phyloP scores from a whole-genome alignment of 2,113 vertebrate species.

The Aphyosemion australe region DNA sequence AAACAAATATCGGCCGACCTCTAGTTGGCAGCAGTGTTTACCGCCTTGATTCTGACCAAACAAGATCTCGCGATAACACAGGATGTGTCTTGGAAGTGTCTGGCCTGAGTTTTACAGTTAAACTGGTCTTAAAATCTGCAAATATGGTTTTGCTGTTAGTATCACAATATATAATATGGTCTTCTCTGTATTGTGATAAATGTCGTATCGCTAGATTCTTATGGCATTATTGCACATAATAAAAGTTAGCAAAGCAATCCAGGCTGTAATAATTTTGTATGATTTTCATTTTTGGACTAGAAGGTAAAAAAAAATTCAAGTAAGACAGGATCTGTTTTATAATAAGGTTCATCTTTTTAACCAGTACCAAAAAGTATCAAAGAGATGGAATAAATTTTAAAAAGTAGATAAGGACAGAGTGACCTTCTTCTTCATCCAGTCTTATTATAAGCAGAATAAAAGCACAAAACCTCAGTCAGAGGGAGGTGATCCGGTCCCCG shows the following conservation, averaged over 20 bases:
- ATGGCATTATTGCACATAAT: neutral
- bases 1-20: too few species aligned
- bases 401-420: slow-evolving; percentile 40
- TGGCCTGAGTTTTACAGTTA: too few species aligned
- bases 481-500: slow-evolving; percentile 27
- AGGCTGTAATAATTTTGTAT: neutral
- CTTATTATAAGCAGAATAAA: slow-evolving; percentile 41
- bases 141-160: too few species aligned
- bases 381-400: slow-evolving; percentile 1
- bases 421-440: slow-evolving; percentile 15
- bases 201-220: too few species aligned
- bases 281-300: neutral
- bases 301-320: too few species aligned
- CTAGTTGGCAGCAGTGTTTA: too few species aligned
- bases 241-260: neutral
- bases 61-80: too few species aligned
- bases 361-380: neutral
- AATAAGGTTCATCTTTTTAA: slow-evolving; percentile 9
- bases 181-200: too few species aligned
- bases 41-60: too few species aligned
- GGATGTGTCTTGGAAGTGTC: too few species aligned
- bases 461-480: slow-evolving; percentile 33
- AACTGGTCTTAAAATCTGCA: too few species aligned
- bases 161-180: too few species aligned
- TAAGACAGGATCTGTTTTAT: neutral